Evolutionary conservation across 2,797 vertebrate species (phyloP).

Genomic region (Urosaurus nigricauda): DNA sequence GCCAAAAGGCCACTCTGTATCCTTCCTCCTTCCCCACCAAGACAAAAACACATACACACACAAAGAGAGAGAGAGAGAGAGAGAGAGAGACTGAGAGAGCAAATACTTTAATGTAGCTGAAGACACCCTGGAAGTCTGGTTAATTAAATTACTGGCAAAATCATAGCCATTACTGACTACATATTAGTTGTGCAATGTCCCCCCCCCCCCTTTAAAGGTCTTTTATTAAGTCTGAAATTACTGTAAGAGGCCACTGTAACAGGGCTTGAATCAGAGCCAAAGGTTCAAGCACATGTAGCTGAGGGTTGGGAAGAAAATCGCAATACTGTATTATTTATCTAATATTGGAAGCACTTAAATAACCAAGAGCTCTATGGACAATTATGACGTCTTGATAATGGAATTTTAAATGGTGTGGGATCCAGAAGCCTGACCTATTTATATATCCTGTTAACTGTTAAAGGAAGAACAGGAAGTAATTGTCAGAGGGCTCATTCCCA

Average conservation of each 20-base stretch:
- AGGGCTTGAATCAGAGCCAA: conserved; percentile 42
- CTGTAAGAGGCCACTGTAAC: not conserved
- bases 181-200: conserved; percentile 4
- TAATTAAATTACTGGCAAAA: conserved; percentile 45
- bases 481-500: too few relatives aligned
- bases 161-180: conserved; percentile 23
- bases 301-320: conserved; percentile 18
- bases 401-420: conserved; percentile 41
- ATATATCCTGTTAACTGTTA: not conserved
- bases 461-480: not conserved
- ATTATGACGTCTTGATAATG: conserved; percentile 36
- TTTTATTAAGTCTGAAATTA: conserved; percentile 38
- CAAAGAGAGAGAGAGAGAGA: not conserved
- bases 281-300: conserved; percentile 40
- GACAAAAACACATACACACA: too few relatives aligned
- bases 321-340: conserved; percentile 42
- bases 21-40: conserved; percentile 15
- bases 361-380: not conserved
- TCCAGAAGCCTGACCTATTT: conserved; percentile 39
- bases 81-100: not conserved
- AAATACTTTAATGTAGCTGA: conserved; percentile 49
- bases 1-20: not conserved
- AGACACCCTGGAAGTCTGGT: conserved; percentile 39
- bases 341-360: conserved; percentile 29
- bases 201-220: not conserved